Conservation (phyloP, 2,113 vertebrate genomes). For the Protomyctophum bolini region DNA sequence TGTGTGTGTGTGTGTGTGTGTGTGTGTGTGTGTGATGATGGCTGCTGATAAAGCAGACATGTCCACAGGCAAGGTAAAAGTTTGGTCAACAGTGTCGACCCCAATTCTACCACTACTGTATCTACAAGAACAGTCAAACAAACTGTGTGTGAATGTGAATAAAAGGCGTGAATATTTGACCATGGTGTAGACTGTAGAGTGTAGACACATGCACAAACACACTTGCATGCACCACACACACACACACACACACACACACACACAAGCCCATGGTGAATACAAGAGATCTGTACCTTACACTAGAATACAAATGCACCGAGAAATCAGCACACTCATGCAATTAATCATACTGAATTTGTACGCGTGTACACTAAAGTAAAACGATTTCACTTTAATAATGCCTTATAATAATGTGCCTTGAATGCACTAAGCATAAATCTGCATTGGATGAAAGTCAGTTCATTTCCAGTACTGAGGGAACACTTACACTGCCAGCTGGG, state of each 20-base stretch:
- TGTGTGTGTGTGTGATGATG: background rate
- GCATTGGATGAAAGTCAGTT: too few relatives aligned
- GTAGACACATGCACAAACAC: background rate
- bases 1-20: background rate
- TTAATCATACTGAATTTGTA: too few relatives aligned
- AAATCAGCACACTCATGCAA: too few relatives aligned
- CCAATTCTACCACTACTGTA: constrained; percentile 26
- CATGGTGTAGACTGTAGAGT: background rate
- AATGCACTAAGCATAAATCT: too few relatives aligned
- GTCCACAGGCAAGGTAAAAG: constrained; percentile 21
- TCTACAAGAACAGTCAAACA: background rate
- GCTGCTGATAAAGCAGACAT: constrained; percentile 32
- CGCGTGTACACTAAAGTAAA: too few relatives aligned
- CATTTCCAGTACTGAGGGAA: too few relatives aligned
- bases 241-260: background rate
- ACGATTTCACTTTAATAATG: too few relatives aligned
- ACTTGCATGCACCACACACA: background rate
- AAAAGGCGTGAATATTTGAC: too few relatives aligned
- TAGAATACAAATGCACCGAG: too few relatives aligned
- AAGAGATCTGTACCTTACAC: too few relatives aligned
- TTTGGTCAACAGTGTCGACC: constrained; percentile 12
- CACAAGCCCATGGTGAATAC: background rate
- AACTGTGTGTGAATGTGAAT: background rate
- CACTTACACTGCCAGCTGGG: too few relatives aligned
- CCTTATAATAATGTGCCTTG: too few relatives aligned